These are phyloP conservation scores for Orientallactaga bullata DNA, from an alignment of 2,113 vertebrate species.

Conservation along the genomic window DNA sequence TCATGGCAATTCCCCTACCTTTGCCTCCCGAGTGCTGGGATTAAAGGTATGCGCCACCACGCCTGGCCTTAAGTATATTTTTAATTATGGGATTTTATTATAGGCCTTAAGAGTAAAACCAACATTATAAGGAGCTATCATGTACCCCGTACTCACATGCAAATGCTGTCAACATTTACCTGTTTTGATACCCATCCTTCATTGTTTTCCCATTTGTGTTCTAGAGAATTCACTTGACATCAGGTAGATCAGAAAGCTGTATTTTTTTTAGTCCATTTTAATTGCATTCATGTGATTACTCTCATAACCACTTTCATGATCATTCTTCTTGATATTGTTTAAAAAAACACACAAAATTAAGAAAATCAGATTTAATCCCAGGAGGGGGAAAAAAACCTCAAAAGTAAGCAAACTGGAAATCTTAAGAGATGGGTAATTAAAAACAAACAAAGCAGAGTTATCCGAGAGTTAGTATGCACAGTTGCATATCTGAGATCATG, in stretches of 20 bases:
- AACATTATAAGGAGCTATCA: background rate
- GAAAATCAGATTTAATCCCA: constrained; percentile 62
- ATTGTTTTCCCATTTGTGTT: background rate
- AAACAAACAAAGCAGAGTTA: constrained; percentile 66
- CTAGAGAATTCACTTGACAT: constrained; percentile 10
- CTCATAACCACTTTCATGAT: constrained; percentile 39
- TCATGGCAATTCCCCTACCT: too few species aligned
- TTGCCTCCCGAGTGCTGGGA: too few species aligned
- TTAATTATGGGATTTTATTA: constrained; percentile 30
- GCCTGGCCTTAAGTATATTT: too few species aligned
- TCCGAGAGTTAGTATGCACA: background rate
- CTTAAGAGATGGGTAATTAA: constrained; percentile 77
- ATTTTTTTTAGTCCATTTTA: constrained; percentile 46
- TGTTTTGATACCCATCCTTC: background rate
- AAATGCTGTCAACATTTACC: background rate
- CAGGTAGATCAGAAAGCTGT: constrained; percentile 23
- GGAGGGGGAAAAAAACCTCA: background rate
- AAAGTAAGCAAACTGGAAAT: constrained; percentile 64
- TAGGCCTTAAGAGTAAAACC: background rate
- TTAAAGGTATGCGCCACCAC: too few species aligned
- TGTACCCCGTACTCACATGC: background rate
- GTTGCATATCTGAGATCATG: background rate
- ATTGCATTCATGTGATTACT: constrained; percentile 57
- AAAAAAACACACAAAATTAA: constrained; percentile 55
- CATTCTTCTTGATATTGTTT: constrained; percentile 63